These are phyloP conservation scores for Cephus nigrinus DNA, from an alignment of 2,888 invertebrate genomes.

Conservation along the genomic window DNA sequence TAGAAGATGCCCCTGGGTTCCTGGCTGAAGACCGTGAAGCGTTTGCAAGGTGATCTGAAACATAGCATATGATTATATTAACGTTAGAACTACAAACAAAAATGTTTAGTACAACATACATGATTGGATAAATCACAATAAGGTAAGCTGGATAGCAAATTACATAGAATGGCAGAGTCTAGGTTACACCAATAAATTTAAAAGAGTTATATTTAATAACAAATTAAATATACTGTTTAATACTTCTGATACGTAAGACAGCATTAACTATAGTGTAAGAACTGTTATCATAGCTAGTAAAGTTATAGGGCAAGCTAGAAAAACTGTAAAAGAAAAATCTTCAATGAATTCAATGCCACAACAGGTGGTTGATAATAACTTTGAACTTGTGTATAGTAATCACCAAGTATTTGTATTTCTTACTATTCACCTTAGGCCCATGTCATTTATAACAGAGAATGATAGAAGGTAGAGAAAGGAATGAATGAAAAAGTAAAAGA, in stretches of 20 bases:
- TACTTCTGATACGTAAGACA: not conserved
- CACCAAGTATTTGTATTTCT: not conserved
- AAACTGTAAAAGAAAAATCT: not conserved
- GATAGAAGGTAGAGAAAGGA: not conserved
- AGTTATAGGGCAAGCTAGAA: not conserved
- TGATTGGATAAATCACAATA: not conserved
- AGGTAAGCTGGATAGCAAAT: not conserved
- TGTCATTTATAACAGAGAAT: not conserved
- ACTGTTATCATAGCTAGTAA: not conserved
- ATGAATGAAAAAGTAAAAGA: not conserved
- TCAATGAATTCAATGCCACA: not conserved
- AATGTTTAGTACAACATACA: not conserved
- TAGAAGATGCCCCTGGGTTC: slow-evolving; percentile 87
- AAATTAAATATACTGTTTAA: slow-evolving; percentile 18
- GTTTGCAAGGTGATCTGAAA: slow-evolving; percentile 89
- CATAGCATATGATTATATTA: slow-evolving; percentile 6
- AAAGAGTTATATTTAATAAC: slow-evolving; percentile 44
- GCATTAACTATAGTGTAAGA: not conserved
- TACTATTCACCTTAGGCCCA: not conserved
- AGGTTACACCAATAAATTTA: not conserved
- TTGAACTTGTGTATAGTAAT: not conserved
- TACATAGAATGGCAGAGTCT: too few relatives aligned
- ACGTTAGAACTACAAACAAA: slow-evolving; percentile 6
- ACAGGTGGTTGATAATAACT: not conserved
- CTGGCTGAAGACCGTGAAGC: slow-evolving; percentile 85